phyloP scores from a whole-genome alignment of 2,797 vertebrate genomes.

The Myotis myotis region DNA sequence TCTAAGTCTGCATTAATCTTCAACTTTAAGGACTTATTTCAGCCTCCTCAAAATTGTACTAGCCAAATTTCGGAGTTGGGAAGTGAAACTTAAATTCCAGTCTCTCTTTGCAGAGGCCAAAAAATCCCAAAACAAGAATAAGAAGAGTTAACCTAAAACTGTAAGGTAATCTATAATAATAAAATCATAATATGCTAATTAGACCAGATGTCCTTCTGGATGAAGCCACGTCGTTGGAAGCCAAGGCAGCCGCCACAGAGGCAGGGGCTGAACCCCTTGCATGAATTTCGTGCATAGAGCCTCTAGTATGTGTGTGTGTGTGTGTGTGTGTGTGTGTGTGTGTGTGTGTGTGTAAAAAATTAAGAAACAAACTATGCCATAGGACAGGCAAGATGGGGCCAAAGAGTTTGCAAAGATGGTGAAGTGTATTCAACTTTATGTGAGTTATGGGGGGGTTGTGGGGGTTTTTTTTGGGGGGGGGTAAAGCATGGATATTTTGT shows the following conservation, averaged over 20 bases:
- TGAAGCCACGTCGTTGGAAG: too few relatives aligned
- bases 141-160: neutral
- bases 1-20: neutral
- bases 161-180: neutral
- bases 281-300: too few relatives aligned
- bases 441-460: neutral
- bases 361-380: neutral
- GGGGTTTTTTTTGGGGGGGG: too few relatives aligned
- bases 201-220: too few relatives aligned
- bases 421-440: neutral
- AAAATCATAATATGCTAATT: too few relatives aligned
- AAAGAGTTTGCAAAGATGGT: neutral
- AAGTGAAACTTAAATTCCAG: conserved; percentile 34
- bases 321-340: too few relatives aligned
- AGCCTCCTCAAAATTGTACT: neutral
- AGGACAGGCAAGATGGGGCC: neutral
- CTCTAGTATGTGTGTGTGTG: too few relatives aligned
- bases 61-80: neutral
- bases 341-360: neutral
- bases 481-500: neutral
- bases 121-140: neutral
- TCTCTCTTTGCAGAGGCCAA: neutral
- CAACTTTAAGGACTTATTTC: neutral
- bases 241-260: too few relatives aligned
- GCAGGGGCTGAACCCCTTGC: too few relatives aligned